Percentiles rank a stretch among this genome's conserved stretches.
phyloP scores from a whole-genome alignment of 2,888 invertebrate species.

The Halictus quadricinctus region DNA sequence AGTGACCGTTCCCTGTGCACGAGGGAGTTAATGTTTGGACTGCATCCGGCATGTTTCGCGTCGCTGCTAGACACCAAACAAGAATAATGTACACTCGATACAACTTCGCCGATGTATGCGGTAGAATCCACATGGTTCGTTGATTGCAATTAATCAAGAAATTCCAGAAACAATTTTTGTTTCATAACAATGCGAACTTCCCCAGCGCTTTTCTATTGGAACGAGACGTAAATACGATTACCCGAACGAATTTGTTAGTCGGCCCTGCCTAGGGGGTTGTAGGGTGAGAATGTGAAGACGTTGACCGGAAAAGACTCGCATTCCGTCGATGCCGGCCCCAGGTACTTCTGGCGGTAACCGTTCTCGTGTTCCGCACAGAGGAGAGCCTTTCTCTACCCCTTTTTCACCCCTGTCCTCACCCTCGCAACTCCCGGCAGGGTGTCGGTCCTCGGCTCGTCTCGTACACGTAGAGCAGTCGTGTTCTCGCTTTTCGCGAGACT shows the following conservation, averaged over 20 bases:
- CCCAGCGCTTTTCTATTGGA: background rate
- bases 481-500: conserved; percentile 62
- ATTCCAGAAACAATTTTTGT: background rate
- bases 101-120: background rate
- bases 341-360: background rate
- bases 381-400: conserved; percentile 20
- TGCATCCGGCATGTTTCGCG: background rate
- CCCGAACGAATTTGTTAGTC: background rate
- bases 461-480: conserved; percentile 42
- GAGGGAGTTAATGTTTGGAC: background rate
- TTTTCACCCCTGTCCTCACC: conserved; percentile 13
- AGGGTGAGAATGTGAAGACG: background rate
- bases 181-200: background rate
- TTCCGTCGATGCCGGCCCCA: background rate
- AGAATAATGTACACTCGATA: background rate
- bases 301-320: background rate
- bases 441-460: conserved; percentile 31
- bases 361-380: conserved; percentile 49
- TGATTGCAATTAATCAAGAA: background rate
- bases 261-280: background rate
- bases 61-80: background rate
- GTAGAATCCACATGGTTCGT: too few relatives aligned
- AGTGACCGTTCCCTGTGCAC: background rate
- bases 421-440: background rate
- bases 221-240: background rate